Evolutionary conservation across 2,888 invertebrate genomes (phyloP), one percentile per base, ranked within the genome.

Genomic region (Mimachlamys varia): DNA sequence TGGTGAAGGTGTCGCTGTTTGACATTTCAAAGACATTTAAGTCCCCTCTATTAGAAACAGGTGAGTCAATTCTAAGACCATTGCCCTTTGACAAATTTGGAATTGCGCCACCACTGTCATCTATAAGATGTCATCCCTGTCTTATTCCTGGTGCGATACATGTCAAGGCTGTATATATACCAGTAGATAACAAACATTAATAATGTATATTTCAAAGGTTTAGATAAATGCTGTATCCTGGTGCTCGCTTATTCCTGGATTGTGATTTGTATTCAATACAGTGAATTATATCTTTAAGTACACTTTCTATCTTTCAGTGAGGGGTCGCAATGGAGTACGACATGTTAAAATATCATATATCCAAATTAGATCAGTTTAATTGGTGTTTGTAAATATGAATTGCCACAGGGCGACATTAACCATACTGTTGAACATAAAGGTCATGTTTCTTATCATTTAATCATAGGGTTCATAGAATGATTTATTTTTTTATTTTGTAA

Each of bases 11-110:
- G 76, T 76, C 12, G 33, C 76, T 76, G 76, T 76, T 76, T 76
- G 76, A 76, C 76, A 76, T 76, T 76, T 76, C 76, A 17, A 76
- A 76, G 76, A 76, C 76, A 76, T 76, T 76, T 76, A 76, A 76
- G 44, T 44, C 44, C 44, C 7, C 7, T 44, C 7, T 7, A 44
- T 44, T 44, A 44, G 76, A 76, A 76, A 76, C 76, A 76, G 33
- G 76, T 76, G 76, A 76, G 33, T 76, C 76, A 76, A 76, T 76
- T 76, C 76, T 76, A 76, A 76, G 76, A 76, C 76, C 15, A 12
- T 76, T 76, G 76, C 76, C 76, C 76, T 76, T 76, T 76, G 76
- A 76, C 27, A 33, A 76, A 76, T 76, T 33, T 76, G 76, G 76
- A 76, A 27, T 7, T 27, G 15, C 27, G 76, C 76, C 76, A 76